Evolutionary conservation across 2,888 invertebrate genomes (phyloP).

Genomic region (Torymus tubicola): DNA sequence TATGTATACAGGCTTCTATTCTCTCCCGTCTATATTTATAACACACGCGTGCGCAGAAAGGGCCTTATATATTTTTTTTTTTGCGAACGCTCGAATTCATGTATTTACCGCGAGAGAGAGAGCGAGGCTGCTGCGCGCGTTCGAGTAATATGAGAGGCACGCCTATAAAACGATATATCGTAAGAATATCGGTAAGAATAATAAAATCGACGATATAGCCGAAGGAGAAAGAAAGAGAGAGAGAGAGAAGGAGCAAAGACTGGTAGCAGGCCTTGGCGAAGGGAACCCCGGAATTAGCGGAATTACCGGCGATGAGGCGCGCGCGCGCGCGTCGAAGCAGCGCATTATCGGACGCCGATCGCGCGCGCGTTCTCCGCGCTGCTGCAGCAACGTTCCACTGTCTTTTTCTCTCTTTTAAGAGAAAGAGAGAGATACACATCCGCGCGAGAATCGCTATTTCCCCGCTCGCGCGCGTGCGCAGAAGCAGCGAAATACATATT

Average conservation of each 20-base stretch:
- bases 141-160: conserved; percentile 37
- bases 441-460: too few species aligned
- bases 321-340: conserved; percentile 61
- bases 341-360: conserved; percentile 61
- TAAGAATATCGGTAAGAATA: conserved; percentile 63
- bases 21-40: conserved; percentile 52
- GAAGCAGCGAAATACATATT: too few species aligned
- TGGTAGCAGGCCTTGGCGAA: conserved; percentile 66
- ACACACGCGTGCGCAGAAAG: conserved; percentile 14
- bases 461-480: too few species aligned
- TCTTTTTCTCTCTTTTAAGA: background rate
- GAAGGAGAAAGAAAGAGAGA: background rate
- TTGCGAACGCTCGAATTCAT: conserved; percentile 46
- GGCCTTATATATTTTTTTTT: conserved; percentile 50
- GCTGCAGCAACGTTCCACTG: too few species aligned
- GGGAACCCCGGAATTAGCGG: conserved; percentile 73
- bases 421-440: too few species aligned
- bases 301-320: conserved; percentile 68
- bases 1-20: too few species aligned
- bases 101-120: conserved; percentile 42
- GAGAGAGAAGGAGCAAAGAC: conserved; percentile 63
- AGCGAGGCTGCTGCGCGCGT: conserved; percentile 15
- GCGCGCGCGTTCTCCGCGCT: background rate
- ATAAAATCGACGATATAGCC: conserved; percentile 61
- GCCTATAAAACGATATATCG: conserved; percentile 60